A percentile compares a stretch with the other conserved stretches of the same genome.
Evolutionary conservation across 1,140 invertebrate species (phyloP).

Genomic region (Marisa cornuarietis): DNA sequence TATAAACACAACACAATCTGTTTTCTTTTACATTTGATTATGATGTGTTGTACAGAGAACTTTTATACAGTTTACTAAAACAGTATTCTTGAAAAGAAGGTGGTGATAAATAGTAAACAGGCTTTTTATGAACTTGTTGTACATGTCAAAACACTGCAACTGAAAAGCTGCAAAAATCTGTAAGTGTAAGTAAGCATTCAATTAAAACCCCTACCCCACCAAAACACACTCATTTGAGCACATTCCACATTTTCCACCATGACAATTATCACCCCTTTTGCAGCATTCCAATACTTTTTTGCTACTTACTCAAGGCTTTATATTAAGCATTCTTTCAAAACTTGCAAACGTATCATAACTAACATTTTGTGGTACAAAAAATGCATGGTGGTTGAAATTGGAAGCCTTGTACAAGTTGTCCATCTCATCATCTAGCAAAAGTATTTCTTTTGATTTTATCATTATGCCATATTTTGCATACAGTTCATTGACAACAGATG

Average conservation of each 20-base stretch:
- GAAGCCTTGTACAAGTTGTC: slow-evolving; percentile 49
- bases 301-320: slow-evolving; percentile 4
- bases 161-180: neutral
- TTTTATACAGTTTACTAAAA: neutral
- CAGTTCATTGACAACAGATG: slow-evolving; percentile 49
- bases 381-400: slow-evolving; percentile 51
- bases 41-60: neutral
- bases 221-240: neutral
- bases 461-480: slow-evolving; percentile 42
- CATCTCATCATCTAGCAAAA: slow-evolving; percentile 56
- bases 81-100: no score
- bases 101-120: neutral
- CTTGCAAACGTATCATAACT: slow-evolving; percentile 44
- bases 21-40: neutral
- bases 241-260: slow-evolving; percentile 11
- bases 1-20: neutral
- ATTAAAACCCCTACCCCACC: neutral
- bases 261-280: neutral
- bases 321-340: slow-evolving; percentile 32
- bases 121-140: neutral
- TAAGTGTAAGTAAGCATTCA: slow-evolving; percentile 1
- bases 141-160: neutral
- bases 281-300: neutral
- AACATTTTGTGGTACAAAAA: slow-evolving; percentile 48
- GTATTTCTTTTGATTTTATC: slow-evolving; percentile 49